Conservation (phyloP, 1,140 invertebrate genomes). For the Microvelia longipes region DNA sequence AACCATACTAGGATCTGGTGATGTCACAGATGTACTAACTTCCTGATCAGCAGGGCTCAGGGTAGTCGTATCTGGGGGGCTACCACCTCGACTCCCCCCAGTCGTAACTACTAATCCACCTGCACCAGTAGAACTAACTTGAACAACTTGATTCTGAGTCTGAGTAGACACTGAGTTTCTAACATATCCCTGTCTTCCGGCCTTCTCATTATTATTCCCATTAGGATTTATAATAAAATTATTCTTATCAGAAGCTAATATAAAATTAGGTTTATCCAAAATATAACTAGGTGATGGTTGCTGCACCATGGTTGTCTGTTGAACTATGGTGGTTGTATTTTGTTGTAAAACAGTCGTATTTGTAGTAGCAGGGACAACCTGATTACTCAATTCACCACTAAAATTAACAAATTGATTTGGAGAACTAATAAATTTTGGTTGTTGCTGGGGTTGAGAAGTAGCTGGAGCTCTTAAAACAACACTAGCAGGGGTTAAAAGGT, state of each 20-base stretch:
- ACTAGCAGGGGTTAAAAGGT: slow-evolving; percentile 51
- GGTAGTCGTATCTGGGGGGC: slow-evolving; percentile 63
- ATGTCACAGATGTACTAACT: slow-evolving; percentile 22
- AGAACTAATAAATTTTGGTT: slow-evolving; percentile 30
- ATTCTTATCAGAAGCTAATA: slow-evolving; percentile 22
- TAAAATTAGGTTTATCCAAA: slow-evolving; percentile 23
- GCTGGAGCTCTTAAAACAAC: slow-evolving; percentile 57
- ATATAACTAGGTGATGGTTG: slow-evolving; percentile 17
- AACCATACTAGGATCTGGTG: slow-evolving; percentile 40
- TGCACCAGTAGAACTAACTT: slow-evolving; percentile 19
- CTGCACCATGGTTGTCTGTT: slow-evolving; percentile 47
- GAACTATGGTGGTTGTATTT: slow-evolving; percentile 52
- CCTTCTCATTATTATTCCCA: slow-evolving; percentile 7
- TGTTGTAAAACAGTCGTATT: slow-evolving; percentile 34
- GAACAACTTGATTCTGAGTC: slow-evolving; percentile 38
- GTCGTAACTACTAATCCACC: slow-evolving; percentile 36
- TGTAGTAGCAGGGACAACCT: slow-evolving; percentile 38
- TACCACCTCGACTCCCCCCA: slow-evolving; percentile 34
- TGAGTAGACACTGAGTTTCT: slow-evolving; percentile 53
- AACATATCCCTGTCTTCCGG: slow-evolving; percentile 5
- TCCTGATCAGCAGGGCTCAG: slow-evolving; percentile 46
- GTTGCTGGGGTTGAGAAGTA: slow-evolving; percentile 16
- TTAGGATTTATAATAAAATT: slow-evolving; percentile 25
- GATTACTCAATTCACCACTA: slow-evolving; percentile 53
- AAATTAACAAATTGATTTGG: slow-evolving; percentile 61